Conservation (phyloP, 2,113 vertebrate species). For the Trochalopteron elliotii region DNA sequence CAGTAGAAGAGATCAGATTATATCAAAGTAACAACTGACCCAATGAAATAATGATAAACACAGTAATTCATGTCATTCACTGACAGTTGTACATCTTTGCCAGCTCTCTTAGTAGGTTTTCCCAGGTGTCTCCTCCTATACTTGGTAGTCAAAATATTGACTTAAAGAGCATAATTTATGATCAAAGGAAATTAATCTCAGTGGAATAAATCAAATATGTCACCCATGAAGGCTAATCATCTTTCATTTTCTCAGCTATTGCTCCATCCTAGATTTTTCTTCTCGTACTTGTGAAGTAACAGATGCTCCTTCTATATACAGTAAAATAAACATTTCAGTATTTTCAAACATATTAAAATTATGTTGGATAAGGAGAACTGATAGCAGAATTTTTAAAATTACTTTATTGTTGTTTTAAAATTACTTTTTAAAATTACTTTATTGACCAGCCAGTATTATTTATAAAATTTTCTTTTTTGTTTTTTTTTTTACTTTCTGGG, state of each 20-base stretch:
- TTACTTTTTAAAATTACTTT: too few relatives aligned
- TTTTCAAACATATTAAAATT: not conserved
- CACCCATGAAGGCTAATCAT: slow-evolving; percentile 68
- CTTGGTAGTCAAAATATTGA: slow-evolving; percentile 65
- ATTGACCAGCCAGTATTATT: not conserved
- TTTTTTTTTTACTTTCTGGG: not conserved
- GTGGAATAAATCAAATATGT: slow-evolving; percentile 71
- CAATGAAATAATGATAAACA: slow-evolving; percentile 44
- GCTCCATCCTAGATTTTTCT: not conserved
- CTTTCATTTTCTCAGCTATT: slow-evolving; percentile 50
- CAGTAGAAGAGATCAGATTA: not conserved
- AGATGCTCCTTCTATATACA: slow-evolving; percentile 6
- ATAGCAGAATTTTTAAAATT: not conserved
- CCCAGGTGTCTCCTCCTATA: slow-evolving; percentile 2
- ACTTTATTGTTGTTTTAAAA: not conserved
- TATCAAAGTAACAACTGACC: slow-evolving; percentile 16
- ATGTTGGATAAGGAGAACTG: not conserved
- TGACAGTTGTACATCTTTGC: slow-evolving; percentile 13
- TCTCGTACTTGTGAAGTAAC: slow-evolving; percentile 28
- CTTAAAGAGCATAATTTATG: slow-evolving; percentile 67
- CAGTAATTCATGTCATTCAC: slow-evolving; percentile 4
- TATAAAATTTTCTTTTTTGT: not conserved
- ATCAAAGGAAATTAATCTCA: slow-evolving; percentile 69
- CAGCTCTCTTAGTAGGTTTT: slow-evolving; percentile 18
- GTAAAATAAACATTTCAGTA: not conserved